Percentiles rank a stretch among this genome's conserved stretches.
Conservation (phyloP, 2,888 invertebrate species). For the Oithona nana region DNA sequence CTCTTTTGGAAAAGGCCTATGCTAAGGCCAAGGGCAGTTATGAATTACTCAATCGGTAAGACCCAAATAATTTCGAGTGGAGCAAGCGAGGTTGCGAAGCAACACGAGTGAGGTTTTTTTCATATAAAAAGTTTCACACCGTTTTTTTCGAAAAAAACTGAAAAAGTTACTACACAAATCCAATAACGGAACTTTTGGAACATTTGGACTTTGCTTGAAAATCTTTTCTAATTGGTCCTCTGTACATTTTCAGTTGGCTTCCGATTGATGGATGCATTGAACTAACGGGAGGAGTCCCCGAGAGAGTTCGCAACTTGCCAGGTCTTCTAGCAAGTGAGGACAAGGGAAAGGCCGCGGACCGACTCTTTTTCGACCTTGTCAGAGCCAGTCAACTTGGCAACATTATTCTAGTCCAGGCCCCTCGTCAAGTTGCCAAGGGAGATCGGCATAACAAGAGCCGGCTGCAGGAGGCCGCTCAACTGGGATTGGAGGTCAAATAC, state of each 20-base stretch:
- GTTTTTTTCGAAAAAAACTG: too few relatives aligned
- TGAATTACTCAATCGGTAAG: conserved; percentile 6
- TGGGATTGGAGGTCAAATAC: conserved; percentile 13
- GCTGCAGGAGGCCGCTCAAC: not conserved
- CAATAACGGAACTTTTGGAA: too few relatives aligned
- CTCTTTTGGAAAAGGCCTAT: conserved; percentile 16
- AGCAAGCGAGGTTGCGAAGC: too few relatives aligned
- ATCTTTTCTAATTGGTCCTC: too few relatives aligned
- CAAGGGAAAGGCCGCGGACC: not conserved
- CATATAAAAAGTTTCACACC: too few relatives aligned
- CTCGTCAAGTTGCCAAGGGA: not conserved
- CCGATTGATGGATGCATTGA: conserved; percentile 18
- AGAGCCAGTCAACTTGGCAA: conserved; percentile 9
- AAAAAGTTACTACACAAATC: too few relatives aligned
- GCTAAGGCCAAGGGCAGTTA: conserved; percentile 17
- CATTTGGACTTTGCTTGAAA: too few relatives aligned
- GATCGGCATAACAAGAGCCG: not conserved
- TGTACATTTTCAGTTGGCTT: conserved; percentile 5
- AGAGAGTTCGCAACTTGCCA: conserved; percentile 4
- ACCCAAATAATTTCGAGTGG: too few relatives aligned
- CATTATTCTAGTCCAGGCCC: not conserved
- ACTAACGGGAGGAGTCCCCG: conserved; percentile 15
- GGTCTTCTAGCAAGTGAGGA: not conserved
- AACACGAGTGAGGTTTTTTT: too few relatives aligned
- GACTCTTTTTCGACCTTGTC: conserved; percentile 14